Percentiles rank a stretch among this genome's conserved stretches.
phyloP scores from a whole-genome alignment of 2,113 vertebrate species.

The Corythornis cristatus region DNA sequence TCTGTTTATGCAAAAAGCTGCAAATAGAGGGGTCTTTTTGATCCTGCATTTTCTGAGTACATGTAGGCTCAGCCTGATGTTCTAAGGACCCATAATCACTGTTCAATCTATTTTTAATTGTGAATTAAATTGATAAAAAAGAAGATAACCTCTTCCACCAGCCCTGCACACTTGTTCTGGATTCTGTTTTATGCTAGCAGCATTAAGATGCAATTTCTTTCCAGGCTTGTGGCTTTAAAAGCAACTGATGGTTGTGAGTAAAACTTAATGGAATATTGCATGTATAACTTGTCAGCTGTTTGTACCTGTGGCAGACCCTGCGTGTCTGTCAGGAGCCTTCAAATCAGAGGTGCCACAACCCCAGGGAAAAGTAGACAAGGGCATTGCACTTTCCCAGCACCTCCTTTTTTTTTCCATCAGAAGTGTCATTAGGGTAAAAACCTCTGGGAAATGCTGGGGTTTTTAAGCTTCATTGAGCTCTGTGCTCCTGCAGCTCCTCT shows the following conservation, averaged over 20 bases:
- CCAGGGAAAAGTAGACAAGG: background rate
- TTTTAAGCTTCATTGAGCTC: fast-evolving
- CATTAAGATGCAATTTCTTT: background rate
- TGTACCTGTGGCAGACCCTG: background rate
- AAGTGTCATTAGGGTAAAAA: background rate
- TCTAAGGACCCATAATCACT: background rate
- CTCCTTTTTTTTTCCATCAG: background rate
- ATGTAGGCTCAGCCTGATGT: background rate
- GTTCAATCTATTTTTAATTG: slow-evolving; percentile 2
- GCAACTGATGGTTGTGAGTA: background rate
- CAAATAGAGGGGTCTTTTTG: background rate
- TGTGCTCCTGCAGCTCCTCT: background rate
- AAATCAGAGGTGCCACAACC: background rate
- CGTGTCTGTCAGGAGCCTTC: background rate
- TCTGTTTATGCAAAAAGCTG: background rate
- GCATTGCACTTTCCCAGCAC: background rate
- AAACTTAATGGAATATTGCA: background rate
- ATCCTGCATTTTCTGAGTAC: background rate
- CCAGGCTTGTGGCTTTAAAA: background rate
- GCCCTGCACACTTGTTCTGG: background rate
- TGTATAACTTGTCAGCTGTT: background rate
- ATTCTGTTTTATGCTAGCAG: background rate
- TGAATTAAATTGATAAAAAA: background rate
- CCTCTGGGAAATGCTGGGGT: background rate
- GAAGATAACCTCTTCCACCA: background rate